phyloP scores from a whole-genome alignment of 2,113 vertebrate genomes.

The Sylvilagus bachmani region DNA sequence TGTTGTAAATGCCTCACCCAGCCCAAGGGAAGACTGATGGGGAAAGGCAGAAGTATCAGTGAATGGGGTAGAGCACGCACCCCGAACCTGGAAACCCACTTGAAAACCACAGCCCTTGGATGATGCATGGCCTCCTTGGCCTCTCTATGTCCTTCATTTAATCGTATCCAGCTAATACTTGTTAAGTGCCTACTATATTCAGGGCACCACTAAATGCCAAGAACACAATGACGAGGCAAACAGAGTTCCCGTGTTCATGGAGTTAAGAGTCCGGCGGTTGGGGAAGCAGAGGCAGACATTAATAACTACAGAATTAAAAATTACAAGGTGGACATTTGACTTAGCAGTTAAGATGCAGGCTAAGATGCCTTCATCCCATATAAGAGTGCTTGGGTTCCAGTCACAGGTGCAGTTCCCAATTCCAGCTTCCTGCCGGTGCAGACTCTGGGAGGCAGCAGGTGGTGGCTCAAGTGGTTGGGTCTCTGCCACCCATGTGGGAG shows the following conservation, averaged over 20 bases:
- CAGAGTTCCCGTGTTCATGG: not conserved
- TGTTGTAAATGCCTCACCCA: not conserved
- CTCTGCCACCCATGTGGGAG: no score
- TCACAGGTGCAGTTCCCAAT: no score
- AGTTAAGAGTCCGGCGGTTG: not conserved
- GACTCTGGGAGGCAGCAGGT: no score
- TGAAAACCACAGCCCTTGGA: not conserved
- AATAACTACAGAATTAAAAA: not conserved
- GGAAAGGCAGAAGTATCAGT: not conserved
- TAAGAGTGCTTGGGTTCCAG: no score
- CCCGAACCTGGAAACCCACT: not conserved
- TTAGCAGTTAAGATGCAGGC: no score
- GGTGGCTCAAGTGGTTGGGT: no score
- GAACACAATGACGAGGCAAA: not conserved
- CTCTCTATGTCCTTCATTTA: not conserved
- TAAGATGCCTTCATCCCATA: no score
- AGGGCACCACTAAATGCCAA: not conserved
- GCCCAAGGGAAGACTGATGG: not conserved
- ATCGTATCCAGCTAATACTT: not conserved
- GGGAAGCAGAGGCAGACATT: not conserved
- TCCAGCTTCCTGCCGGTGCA: no score
- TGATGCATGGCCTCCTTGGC: not conserved
- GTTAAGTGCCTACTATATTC: not conserved
- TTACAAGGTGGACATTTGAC: not conserved
- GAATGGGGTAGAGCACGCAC: not conserved